These are phyloP conservation scores for Podarcis muralis DNA, from an alignment of 2,113 vertebrate species.

Conservation along the genomic window DNA sequence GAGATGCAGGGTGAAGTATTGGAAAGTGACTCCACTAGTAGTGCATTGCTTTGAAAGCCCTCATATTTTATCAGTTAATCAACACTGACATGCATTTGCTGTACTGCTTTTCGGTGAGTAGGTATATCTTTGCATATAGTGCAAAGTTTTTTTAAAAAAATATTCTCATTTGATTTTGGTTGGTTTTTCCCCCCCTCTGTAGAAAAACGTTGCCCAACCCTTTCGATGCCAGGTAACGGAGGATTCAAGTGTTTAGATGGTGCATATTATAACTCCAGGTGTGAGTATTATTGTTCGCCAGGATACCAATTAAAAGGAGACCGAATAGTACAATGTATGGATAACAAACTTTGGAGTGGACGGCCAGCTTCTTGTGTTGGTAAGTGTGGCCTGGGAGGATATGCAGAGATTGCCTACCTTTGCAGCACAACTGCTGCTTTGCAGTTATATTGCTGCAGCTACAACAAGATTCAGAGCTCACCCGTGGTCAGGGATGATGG, in stretches of 20 bases:
- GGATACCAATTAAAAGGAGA: conserved; percentile 91
- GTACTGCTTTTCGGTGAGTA: neutral
- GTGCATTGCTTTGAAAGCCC: neutral
- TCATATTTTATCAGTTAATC: neutral
- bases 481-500: no score
- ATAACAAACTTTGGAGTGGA: conserved; percentile 88
- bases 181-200: conserved; percentile 15
- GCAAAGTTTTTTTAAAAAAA: neutral
- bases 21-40: neutral
- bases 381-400: conserved; percentile 73
- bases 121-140: neutral
- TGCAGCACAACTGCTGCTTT: neutral
- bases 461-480: no score
- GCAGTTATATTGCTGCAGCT: neutral
- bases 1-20: neutral
- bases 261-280: conserved; percentile 94
- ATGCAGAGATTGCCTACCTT: neutral
- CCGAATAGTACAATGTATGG: conserved; percentile 83
- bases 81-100: neutral
- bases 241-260: conserved; percentile 93
- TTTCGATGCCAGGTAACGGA: conserved; percentile 87
- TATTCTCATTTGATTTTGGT: conserved; percentile 10
- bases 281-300: conserved; percentile 92
- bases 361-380: conserved; percentile 85
- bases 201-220: conserved; percentile 91